phyloP scores from a whole-genome alignment of 1,140 invertebrate genomes.

The Brachionus rubens region DNA sequence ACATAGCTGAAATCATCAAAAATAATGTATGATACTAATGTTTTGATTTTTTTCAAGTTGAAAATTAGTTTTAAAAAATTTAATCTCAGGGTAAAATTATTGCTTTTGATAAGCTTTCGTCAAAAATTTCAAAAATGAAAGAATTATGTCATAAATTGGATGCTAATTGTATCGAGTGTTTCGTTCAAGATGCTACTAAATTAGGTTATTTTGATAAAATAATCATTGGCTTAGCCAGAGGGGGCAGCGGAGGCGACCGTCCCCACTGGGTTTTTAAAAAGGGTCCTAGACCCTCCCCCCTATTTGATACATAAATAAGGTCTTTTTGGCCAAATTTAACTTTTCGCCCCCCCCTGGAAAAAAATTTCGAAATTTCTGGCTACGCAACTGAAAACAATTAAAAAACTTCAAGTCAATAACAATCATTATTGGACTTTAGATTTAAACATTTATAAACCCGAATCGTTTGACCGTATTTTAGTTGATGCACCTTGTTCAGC shows the following conservation, averaged over 20 bases:
- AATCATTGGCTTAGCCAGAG: too few relatives aligned
- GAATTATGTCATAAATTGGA: constrained; percentile 95
- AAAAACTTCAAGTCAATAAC: too few relatives aligned
- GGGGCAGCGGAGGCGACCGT: too few relatives aligned
- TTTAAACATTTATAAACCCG: constrained; percentile 58
- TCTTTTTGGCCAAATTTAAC: too few relatives aligned
- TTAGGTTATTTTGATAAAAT: not conserved
- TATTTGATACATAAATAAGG: too few relatives aligned
- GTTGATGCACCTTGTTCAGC: constrained; percentile 95
- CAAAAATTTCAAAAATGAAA: constrained; percentile 84
- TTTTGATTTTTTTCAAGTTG: not conserved
- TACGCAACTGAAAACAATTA: too few relatives aligned
- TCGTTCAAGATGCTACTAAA: constrained; percentile 81
- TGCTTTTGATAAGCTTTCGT: constrained; percentile 88
- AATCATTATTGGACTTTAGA: not conserved
- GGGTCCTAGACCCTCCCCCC: too few relatives aligned
- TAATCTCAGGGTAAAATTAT: constrained; percentile 74
- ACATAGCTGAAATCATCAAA: constrained; percentile 94
- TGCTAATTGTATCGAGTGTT: constrained; percentile 87
- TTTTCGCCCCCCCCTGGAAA: too few relatives aligned
- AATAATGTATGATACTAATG: constrained; percentile 68
- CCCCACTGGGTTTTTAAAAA: too few relatives aligned
- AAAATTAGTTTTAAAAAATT: not conserved
- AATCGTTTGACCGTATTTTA: constrained; percentile 85
- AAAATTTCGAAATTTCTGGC: too few relatives aligned